A percentile compares a stretch with the other conserved stretches of the same genome.
Conservation (phyloP, 2,888 invertebrate species). For the Latrodectus elegans region DNA sequence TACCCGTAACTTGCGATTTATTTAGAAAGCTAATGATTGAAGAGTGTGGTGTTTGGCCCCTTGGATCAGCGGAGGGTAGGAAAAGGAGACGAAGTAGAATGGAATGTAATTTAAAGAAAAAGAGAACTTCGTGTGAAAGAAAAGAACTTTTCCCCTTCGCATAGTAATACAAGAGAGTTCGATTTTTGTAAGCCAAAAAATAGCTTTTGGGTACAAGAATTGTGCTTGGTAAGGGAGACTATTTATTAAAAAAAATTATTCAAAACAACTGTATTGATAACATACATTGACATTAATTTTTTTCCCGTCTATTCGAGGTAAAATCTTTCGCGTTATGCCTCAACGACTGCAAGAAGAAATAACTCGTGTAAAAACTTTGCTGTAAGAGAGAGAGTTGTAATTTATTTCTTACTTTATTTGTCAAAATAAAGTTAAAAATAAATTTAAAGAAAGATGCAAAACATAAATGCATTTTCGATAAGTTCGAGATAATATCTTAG, state of each 20-base stretch:
- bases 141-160: too few relatives aligned
- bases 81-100: too few relatives aligned
- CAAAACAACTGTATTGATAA: constrained; percentile 59
- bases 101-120: constrained; percentile 43
- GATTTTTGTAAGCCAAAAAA: too few relatives aligned
- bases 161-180: too few relatives aligned
- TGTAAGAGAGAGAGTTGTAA: constrained; percentile 34
- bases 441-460: constrained; percentile 15
- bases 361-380: constrained; percentile 52
- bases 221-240: too few relatives aligned
- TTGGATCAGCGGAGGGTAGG: constrained; percentile 6
- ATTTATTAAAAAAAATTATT: constrained; percentile 11
- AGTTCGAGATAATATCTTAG: not conserved
- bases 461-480: not conserved
- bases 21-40: constrained; percentile 64
- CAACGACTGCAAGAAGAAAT: constrained; percentile 52
- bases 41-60: constrained; percentile 26
- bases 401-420: constrained; percentile 25
- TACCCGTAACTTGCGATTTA: constrained; percentile 59
- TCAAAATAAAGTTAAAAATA: constrained; percentile 4
- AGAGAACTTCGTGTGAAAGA: not conserved
- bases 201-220: too few relatives aligned
- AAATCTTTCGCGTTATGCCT: constrained; percentile 17
- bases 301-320: not conserved
- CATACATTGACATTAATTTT: constrained; percentile 38